These are phyloP conservation scores for Tachuris rubrigastra DNA, from an alignment of 2,113 vertebrate genomes.

Conservation along the genomic window DNA sequence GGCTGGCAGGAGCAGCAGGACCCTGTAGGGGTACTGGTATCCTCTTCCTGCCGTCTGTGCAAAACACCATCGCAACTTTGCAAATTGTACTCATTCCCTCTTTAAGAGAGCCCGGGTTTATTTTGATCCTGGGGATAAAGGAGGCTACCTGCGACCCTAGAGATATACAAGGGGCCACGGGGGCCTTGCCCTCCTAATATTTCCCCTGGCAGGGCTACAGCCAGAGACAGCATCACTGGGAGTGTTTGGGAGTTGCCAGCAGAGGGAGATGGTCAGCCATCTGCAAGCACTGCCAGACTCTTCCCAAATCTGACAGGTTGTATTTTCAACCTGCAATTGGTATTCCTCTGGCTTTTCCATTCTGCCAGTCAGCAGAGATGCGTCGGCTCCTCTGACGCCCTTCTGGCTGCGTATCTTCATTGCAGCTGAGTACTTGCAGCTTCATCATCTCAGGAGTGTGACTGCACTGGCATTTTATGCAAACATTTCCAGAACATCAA, in stretches of 20 bases:
- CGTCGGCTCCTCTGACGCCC: not conserved
- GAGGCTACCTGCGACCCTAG: not conserved
- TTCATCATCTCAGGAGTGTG: not conserved
- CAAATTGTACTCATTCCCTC: not conserved
- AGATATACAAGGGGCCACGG: too few relatives aligned
- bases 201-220: not conserved
- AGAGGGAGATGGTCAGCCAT: conserved; percentile 23
- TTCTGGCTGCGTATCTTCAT: not conserved
- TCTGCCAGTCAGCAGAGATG: not conserved
- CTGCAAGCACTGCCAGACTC: not conserved
- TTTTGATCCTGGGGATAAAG: not conserved
- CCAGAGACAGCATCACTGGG: not conserved
- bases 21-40: fast-evolving
- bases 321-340: not conserved
- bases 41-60: not conserved
- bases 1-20: not conserved
- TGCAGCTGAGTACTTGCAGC: not conserved
- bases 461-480: not conserved
- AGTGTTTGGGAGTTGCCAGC: not conserved
- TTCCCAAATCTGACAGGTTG: not conserved
- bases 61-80: not conserved
- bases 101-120: fast-evolving
- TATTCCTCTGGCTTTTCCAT: not conserved
- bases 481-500: not conserved
- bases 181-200: not conserved